Evolutionary conservation across 2,888 invertebrate species (phyloP), one percentile per base, ranked within the genome.

Genomic region (Spatulosminthurus flaviceps): DNA sequence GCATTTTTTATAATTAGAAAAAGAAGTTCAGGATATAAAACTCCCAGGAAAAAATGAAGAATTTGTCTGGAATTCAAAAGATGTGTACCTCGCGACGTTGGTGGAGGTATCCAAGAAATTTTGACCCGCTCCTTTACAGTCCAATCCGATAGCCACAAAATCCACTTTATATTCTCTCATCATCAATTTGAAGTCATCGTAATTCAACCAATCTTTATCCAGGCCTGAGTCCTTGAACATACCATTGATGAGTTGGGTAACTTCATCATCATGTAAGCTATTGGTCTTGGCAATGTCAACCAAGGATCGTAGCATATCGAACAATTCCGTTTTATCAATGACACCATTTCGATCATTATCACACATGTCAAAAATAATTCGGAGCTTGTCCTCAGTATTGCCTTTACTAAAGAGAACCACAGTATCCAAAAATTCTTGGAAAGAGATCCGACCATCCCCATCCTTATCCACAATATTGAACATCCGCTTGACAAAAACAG

Each of bases 331-430:
- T 86, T 97, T 96, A 86, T 97, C 96, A 79, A 97, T 97, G 0
- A 95, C 95, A 0, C 97, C 96, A 86, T 96, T 96, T 21, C 95
- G 92, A 87, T 97, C 95, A 86, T 96, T 95, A 87, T 97, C 97
- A 86, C 97, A 97, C 97, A 98, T 97, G 87, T 97, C 96, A 87
- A 97, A 97, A 83, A 98, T 95, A 42, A 97, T 96, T 5, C 96
- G 90, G 43, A 97, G 89, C 86, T 97, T 97, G 86, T 96, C 96
- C 86, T 96, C 96, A 0, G 96, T 96, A 85, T 95, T 95, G 7
- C 96, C 97, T 0, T 95, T 92, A 0, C 96, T 95, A 87, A 97
- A 97, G 0, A 96, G 88, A 0, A 96, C 93, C 0, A 97, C 96
- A 0, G 97, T 97, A 86, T 97, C 96, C 74, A 98, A 89, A 88